These are phyloP conservation scores for Heterodera filipjevi DNA, from an alignment of 2,888 invertebrate species.

Conservation along the genomic window DNA sequence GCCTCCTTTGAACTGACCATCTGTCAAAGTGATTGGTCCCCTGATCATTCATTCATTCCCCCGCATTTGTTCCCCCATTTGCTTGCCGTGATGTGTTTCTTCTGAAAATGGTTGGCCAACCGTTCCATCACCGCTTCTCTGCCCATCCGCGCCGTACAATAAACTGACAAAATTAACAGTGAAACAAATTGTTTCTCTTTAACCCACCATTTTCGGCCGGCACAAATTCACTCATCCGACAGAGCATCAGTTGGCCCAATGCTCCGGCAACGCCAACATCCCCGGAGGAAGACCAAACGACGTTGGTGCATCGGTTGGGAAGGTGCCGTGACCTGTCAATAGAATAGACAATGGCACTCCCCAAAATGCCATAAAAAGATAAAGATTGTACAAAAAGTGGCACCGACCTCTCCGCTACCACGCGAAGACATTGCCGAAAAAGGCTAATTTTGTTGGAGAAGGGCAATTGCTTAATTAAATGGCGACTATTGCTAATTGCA, in stretches of 20 bases:
- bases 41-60: background rate
- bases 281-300: slow-evolving; percentile 12
- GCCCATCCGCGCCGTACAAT: slow-evolving; percentile 4
- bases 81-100: slow-evolving; percentile 17
- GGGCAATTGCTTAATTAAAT: background rate
- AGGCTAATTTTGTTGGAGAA: background rate
- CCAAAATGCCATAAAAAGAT: background rate
- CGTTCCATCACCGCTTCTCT: slow-evolving; percentile 22
- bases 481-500: background rate
- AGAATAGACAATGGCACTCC: background rate
- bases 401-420: background rate
- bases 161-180: background rate
- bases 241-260: slow-evolving; percentile 21
- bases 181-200: background rate
- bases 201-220: slow-evolving; percentile 21
- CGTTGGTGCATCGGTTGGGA: slow-evolving; percentile 10
- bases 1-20: slow-evolving; percentile 6
- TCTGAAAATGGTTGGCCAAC: slow-evolving; percentile 26
- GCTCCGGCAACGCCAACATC: slow-evolving; percentile 17
- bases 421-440: slow-evolving; percentile 5
- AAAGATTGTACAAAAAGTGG: background rate
- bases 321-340: slow-evolving; percentile 16
- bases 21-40: background rate
- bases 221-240: slow-evolving; percentile 22
- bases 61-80: background rate